These are phyloP conservation scores for Lophura swinhoii DNA, from an alignment of 2,797 vertebrate genomes.

Conservation along the genomic window DNA sequence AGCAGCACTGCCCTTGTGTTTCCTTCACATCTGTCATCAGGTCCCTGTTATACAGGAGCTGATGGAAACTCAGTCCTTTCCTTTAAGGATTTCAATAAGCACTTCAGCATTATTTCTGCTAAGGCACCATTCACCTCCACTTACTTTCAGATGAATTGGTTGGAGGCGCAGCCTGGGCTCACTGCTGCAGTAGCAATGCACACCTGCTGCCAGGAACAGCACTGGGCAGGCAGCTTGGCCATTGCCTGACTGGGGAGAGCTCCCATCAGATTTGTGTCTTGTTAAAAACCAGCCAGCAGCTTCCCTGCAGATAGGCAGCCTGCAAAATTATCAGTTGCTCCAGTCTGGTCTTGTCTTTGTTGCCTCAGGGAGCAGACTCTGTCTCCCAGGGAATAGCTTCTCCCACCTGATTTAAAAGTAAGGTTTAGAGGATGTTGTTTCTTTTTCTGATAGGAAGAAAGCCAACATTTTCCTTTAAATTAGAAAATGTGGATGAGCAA, in stretches of 20 bases:
- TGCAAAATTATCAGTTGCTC: not conserved
- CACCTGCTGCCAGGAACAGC: not conserved
- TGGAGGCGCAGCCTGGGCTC: not conserved
- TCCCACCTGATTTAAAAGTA: not conserved
- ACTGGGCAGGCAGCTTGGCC: not conserved
- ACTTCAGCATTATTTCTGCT: not conserved
- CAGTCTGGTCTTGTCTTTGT: slow-evolving; percentile 8
- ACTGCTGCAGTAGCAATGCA: not conserved
- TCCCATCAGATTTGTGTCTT: not conserved
- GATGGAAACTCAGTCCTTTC: fast-evolving
- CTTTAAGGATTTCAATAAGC: not conserved
- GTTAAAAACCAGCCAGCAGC: not conserved
- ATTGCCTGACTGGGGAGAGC: not conserved
- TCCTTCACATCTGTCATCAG: not conserved
- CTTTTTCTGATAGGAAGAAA: not conserved
- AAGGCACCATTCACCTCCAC: not conserved
- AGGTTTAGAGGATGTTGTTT: not conserved
- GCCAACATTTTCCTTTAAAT: not conserved
- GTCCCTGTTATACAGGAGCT: not conserved
- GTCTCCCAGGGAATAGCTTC: slow-evolving; percentile 8
- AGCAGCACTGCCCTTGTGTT: not conserved
- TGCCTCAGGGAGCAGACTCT: not conserved
- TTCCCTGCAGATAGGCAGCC: not conserved
- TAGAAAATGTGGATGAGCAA: not conserved
- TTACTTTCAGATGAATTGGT: not conserved